Evolutionary conservation across 2,113 vertebrate genomes (phyloP), one percentile per base, ranked within the genome.

Genomic region (Mus pahari): DNA sequence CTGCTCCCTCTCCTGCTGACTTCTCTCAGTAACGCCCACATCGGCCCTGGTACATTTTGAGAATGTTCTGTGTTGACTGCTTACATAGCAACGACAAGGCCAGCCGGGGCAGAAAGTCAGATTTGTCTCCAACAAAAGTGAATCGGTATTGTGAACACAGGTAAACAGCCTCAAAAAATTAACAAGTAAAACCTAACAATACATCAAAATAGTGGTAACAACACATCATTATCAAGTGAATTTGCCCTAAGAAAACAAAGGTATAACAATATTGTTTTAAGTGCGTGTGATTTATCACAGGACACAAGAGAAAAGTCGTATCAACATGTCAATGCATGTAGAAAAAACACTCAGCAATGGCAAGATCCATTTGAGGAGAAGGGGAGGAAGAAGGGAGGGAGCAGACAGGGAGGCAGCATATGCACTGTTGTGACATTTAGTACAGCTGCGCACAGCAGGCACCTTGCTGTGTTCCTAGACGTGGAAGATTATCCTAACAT

Each of bases 21-120:
- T 77, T 60, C 84, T 91, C 62, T 89, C 70, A 88, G 19, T 92
- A 73, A 90, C 1, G 82, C 31, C 31, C 92, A 24, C 24, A 64
- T 66, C 20, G 89, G 50, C 31, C 39, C 62, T 28, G 22, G 10
- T 68, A 93, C 19, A 89, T 58, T 89, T 90, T 74, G 24, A 91
- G 1, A 58, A 45, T 70, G 19, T 83, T 81, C 55, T 97, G 6
- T 10, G 90, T 96, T 94, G 36, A 31, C n/a, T 58, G 3, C 58
- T 39, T 86, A 50, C 45, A n/a, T 70, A 86, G 11, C 64, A 86
- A 70, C 22, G 33, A 26, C 64, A 66, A 86, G 62, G 62, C 28
- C 62, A 68, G 9, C 62, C 17, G 83, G 62, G 31, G 28, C 8
- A 83, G 22, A 68, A 6, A 70, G 31, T 50, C 19, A 86, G 5